Evolutionary conservation across 2,113 vertebrate genomes (phyloP).

Genomic region (Dryoscopus gambensis): DNA sequence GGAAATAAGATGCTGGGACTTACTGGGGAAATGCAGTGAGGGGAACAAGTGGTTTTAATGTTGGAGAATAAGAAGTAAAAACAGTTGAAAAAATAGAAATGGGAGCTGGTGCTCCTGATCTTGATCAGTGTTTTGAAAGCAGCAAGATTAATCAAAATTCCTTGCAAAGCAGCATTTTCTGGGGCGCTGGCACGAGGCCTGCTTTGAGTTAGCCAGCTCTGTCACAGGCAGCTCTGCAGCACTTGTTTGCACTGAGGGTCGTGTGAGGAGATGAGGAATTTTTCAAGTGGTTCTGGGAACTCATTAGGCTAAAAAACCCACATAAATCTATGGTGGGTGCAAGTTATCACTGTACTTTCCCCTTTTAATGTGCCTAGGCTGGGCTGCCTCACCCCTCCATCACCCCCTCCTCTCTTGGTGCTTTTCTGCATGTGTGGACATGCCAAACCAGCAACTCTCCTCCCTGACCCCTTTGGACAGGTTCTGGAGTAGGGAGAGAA

Average conservation of each 20-base stretch:
- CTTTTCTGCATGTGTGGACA: rapidly evolving
- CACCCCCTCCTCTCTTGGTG: not conserved
- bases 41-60: not conserved
- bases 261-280: not conserved
- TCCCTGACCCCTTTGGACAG: not conserved
- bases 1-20: not conserved
- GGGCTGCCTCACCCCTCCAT: not conserved
- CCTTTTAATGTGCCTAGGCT: not conserved
- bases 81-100: not conserved
- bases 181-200: rapidly evolving
- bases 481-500: not conserved
- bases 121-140: not conserved
- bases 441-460: rapidly evolving
- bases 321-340: not conserved
- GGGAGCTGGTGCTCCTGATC: not conserved
- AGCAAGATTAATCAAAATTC: not conserved
- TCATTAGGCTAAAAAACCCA: not conserved
- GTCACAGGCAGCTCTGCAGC: not conserved
- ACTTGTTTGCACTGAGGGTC: rapidly evolving
- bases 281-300: not conserved
- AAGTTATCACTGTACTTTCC: not conserved
- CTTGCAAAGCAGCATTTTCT: not conserved
- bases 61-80: not conserved
- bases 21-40: not conserved
- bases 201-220: not conserved